Base-by-base conservation (phyloP, 1,140 invertebrate species). In the Atta cephalotes region DNA sequence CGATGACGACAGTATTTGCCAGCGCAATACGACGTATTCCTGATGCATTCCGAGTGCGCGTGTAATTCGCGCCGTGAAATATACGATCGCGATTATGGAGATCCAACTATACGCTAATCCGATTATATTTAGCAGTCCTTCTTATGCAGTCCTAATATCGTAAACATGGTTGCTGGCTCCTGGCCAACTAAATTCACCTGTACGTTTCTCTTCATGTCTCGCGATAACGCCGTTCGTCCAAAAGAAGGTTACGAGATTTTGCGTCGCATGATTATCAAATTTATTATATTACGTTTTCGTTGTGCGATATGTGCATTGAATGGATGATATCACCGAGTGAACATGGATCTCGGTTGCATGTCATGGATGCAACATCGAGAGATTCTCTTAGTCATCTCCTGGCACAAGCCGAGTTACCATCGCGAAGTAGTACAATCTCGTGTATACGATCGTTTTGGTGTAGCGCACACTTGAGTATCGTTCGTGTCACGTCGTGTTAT, bases 381-480 rank as follows among this genome's bases (percentile, higher is more conserved):
- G 60, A 28, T 16, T 39, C 68, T 88, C 84, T 89, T 81, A 88
- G 84, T 88, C 87, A 82, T 49, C 87, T 78, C 86, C 77, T 56
- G 87, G 78, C 87, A 76, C 6, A 35, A 35, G 45, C 39, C 68
- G 62, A 80, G 62, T 89, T 85, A 86, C 77, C 77, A 70, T 53
- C 18, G 76, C 82, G 78, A 89, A 51, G 88, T 89, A 89, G 71
- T 72, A 70, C 76, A 7, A 70, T 86, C 28, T 71, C 51, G 35
- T 49, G 49, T 51, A 51, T 49, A 45, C 66, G 35, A 35, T 31
- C 80, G 53, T 70, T 74, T 87, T 65, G 45, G 62, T 39, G 76
- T 87, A 87, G 35, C 35, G 31, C 56, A 31, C 28, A 18, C 62
- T 58, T 21, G 16, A 70, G 51, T 21, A 10, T 5, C 16, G n/a